A percentile compares a stretch with the other conserved stretches of the same genome.
Evolutionary conservation across 2,888 invertebrate genomes (phyloP).

Genomic region (Melanotus villosus): DNA sequence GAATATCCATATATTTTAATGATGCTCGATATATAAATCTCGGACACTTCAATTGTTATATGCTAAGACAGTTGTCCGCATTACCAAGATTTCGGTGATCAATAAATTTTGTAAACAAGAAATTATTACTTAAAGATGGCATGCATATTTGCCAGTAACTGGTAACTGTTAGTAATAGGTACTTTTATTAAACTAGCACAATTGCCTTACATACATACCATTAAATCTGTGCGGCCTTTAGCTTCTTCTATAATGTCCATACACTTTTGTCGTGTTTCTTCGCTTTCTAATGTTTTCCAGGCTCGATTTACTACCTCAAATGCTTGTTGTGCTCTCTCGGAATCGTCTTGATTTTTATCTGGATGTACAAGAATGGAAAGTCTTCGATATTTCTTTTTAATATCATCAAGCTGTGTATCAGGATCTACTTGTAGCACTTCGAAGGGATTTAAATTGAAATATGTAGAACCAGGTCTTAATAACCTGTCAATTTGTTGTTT

Average conservation of each 20-base stretch:
- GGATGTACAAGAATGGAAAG: slow-evolving; percentile 99
- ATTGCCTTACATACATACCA: slow-evolving; percentile 72
- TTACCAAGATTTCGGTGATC: too few relatives aligned
- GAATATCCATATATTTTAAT: too few relatives aligned
- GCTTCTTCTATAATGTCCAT: slow-evolving; percentile 98
- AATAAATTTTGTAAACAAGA: too few relatives aligned
- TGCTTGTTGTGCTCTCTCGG: slow-evolving; percentile 93
- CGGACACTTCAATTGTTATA: too few relatives aligned
- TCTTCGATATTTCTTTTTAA: slow-evolving; percentile 96
- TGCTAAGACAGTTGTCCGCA: too few relatives aligned
- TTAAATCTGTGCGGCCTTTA: slow-evolving; percentile 92
- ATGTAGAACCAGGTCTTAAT: slow-evolving; percentile 96
- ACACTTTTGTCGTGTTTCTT: slow-evolving; percentile 93
- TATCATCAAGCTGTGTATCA: slow-evolving; percentile 88
- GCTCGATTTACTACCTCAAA: slow-evolving; percentile 95
- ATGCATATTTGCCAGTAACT: too few relatives aligned
- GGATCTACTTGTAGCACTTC: slow-evolving; percentile 95
- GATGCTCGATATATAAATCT: too few relatives aligned
- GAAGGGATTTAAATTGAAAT: slow-evolving; percentile 98
- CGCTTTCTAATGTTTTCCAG: slow-evolving; percentile 96
- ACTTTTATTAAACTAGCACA: too few relatives aligned
- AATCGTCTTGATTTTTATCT: slow-evolving; percentile 98
- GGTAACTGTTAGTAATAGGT: too few relatives aligned
- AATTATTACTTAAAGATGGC: too few relatives aligned
- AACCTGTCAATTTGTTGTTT: slow-evolving; percentile 97